Conservation (phyloP, 2,113 vertebrate species). For the Columbina picui region DNA sequence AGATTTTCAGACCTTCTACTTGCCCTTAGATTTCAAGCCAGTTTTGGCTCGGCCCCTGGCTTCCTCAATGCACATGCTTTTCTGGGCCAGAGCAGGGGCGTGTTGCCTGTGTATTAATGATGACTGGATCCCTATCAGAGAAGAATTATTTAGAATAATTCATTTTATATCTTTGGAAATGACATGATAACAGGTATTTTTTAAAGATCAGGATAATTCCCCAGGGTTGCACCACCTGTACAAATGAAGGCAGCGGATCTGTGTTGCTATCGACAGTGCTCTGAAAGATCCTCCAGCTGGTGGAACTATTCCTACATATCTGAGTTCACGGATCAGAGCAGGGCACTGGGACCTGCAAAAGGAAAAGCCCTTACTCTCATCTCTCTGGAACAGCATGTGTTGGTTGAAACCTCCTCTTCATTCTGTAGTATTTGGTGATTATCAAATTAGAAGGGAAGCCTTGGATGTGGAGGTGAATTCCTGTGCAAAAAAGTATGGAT, state of each 20-base stretch:
- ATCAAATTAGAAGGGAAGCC: neutral
- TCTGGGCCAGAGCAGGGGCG: fast-evolving
- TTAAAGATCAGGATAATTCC: neutral
- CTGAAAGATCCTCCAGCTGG: neutral
- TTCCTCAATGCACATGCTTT: neutral
- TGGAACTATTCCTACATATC: neutral
- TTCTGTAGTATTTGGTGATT: neutral
- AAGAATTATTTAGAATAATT: neutral
- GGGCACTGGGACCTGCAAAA: neutral
- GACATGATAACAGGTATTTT: neutral
- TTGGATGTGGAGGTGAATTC: neutral
- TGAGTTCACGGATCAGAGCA: neutral
- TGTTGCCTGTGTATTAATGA: neutral
- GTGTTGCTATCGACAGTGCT: neutral
- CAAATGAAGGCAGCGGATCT: neutral
- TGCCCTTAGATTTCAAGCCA: neutral
- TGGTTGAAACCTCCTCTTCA: neutral
- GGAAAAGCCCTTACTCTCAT: neutral
- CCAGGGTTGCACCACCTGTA: neutral
- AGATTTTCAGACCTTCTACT: neutral
- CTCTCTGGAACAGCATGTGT: neutral
- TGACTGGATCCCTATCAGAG: neutral
- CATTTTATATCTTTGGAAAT: neutral
- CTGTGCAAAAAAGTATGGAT: neutral
- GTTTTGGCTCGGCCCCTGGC: neutral